Evolutionary conservation across 2,797 vertebrate species (phyloP).

Genomic region (Lacerta agilis): DNA sequence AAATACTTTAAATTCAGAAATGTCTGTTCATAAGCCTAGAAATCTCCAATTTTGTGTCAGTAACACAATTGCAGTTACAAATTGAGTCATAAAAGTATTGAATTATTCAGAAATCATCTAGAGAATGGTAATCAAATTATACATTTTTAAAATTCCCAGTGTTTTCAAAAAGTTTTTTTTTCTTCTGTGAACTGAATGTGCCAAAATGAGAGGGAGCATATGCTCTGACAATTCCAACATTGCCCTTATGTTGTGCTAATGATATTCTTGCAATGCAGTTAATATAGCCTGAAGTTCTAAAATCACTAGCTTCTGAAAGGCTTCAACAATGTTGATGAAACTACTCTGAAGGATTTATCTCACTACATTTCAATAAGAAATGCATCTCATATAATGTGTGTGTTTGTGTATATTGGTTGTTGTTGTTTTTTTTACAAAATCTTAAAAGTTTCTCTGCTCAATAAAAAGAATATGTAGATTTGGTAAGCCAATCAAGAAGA

Average conservation of each 20-base stretch:
- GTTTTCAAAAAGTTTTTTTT: conserved; percentile 16
- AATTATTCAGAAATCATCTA: conserved; percentile 23
- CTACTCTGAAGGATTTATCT: neutral
- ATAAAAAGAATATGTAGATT: conserved; percentile 3
- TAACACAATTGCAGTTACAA: conserved; percentile 15
- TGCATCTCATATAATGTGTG: neutral
- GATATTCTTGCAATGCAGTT: neutral
- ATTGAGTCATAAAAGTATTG: neutral
- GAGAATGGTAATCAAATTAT: neutral
- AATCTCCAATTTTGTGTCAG: conserved; percentile 23
- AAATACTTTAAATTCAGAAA: conserved; percentile 53
- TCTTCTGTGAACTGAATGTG: neutral
- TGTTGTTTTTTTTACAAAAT: neutral
- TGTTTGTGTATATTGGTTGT: no score
- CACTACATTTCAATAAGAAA: neutral
- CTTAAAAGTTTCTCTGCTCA: neutral
- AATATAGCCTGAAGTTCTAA: neutral
- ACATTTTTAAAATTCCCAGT: neutral
- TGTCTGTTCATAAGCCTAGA: conserved; percentile 52
- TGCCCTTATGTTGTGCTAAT: neutral
- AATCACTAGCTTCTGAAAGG: neutral
- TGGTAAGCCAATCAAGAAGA: conserved; percentile 41
- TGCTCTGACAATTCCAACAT: neutral
- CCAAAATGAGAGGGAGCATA: neutral
- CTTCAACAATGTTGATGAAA: neutral